These are phyloP conservation scores for Pollimyrus isidori DNA, from an alignment of 2,113 vertebrate species.

Conservation along the genomic window DNA sequence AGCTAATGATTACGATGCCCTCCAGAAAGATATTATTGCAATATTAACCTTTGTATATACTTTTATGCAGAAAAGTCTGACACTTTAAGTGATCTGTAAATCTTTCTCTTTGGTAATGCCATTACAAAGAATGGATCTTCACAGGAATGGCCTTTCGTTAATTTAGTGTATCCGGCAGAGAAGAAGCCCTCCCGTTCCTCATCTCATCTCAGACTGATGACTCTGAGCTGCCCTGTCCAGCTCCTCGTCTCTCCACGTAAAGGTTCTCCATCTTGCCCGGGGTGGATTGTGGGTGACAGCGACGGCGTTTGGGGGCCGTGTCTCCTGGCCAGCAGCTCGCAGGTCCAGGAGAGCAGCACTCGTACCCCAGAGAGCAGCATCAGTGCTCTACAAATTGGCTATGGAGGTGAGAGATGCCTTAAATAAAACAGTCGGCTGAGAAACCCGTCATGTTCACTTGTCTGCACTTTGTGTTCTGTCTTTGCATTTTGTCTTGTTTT, in stretches of 20 bases:
- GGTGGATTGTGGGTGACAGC: not conserved
- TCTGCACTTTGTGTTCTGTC: not conserved
- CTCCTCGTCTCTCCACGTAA: constrained; percentile 39
- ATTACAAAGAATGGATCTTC: constrained; percentile 67
- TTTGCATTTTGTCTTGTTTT: not conserved
- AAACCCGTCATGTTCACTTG: not conserved
- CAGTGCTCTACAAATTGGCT: not conserved
- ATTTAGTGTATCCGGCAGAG: constrained; percentile 65
- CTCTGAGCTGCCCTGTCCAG: constrained; percentile 49
- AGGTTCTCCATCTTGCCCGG: constrained; percentile 24
- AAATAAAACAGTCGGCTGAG: not conserved
- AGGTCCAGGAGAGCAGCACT: not conserved
- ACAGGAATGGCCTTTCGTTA: constrained; percentile 69
- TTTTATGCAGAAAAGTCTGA: constrained; percentile 72
- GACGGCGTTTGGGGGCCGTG: not conserved
- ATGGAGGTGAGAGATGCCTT: not conserved
- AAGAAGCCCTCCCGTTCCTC: constrained; percentile 35
- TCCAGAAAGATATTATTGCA: constrained; percentile 79
- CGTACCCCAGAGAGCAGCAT: not conserved
- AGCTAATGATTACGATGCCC: constrained; percentile 79
- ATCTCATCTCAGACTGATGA: constrained; percentile 52
- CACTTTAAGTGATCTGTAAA: constrained; percentile 76
- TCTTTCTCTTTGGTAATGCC: constrained; percentile 69
- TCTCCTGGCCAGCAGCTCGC: no score
- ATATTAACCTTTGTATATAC: constrained; percentile 82